Evolutionary conservation across 2,888 invertebrate species (phyloP).

Genomic region (Xylophagus ater): DNA sequence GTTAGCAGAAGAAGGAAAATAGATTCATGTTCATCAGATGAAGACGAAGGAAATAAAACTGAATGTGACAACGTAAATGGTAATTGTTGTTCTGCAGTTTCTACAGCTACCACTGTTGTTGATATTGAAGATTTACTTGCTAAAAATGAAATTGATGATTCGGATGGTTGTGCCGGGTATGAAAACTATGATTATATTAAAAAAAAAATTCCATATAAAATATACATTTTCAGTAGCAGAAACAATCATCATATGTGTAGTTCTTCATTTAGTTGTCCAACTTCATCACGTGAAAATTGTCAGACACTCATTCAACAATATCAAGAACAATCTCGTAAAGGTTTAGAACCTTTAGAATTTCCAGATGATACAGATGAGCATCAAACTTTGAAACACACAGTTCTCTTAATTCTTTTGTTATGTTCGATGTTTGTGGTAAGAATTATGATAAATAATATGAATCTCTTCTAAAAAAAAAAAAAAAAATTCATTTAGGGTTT

Average conservation of each 20-base stretch:
- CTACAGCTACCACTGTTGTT: slow-evolving; percentile 37
- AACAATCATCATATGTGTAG: slow-evolving; percentile 37
- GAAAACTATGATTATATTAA: too few species aligned
- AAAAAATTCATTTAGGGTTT: slow-evolving; percentile 50
- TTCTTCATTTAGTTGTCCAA: slow-evolving; percentile 43
- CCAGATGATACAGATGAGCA: slow-evolving; percentile 47
- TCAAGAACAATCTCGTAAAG: slow-evolving; percentile 42
- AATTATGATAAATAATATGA: slow-evolving; percentile 22
- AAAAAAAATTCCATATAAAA: too few species aligned
- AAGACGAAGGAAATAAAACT: slow-evolving; percentile 26
- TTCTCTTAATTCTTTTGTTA: slow-evolving; percentile 65
- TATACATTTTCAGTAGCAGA: too few species aligned
- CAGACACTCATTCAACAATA: slow-evolving; percentile 43
- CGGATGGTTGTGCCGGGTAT: too few species aligned
- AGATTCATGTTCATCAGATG: slow-evolving; percentile 32
- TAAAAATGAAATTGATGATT: slow-evolving; percentile 19
- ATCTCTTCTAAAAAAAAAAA: slow-evolving; percentile 2
- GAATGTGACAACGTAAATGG: slow-evolving; percentile 29
- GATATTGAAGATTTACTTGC: slow-evolving; percentile 55
- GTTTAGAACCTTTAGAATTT: slow-evolving; percentile 44
- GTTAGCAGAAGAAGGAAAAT: slow-evolving; percentile 24
- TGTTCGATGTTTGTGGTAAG: slow-evolving; percentile 84
- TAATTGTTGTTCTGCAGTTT: slow-evolving; percentile 28
- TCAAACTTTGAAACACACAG: slow-evolving; percentile 69
- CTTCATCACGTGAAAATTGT: slow-evolving; percentile 41